These are phyloP conservation scores for Eurosta solidaginis DNA, from an alignment of 1,140 invertebrate species.

Conservation along the genomic window DNA sequence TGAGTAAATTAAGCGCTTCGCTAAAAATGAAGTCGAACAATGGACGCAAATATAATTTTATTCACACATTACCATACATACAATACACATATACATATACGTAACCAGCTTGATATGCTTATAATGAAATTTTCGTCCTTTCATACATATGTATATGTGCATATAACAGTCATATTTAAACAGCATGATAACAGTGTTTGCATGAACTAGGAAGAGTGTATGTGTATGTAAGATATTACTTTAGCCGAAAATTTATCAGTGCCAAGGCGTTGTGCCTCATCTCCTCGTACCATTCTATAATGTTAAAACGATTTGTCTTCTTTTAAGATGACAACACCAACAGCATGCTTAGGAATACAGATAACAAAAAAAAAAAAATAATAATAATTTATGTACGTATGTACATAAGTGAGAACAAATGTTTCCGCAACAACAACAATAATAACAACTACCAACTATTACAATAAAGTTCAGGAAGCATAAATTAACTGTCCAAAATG, in stretches of 20 bases:
- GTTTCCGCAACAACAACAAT: not conserved
- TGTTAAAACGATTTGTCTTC: constrained; percentile 54
- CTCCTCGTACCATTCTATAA: constrained; percentile 37
- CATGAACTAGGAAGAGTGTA: not conserved
- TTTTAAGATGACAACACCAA: constrained; percentile 49
- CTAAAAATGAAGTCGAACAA: not conserved
- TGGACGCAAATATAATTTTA: too few species aligned
- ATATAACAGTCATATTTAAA: not conserved
- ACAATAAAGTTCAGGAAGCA: not conserved
- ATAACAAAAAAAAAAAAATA: not conserved
- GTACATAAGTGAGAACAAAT: not conserved
- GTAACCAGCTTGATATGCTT: too few species aligned
- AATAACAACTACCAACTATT: not conserved
- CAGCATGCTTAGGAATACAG: constrained; percentile 35
- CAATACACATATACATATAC: too few species aligned
- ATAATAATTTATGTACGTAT: too few species aligned
- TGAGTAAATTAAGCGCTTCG: constrained; percentile 14
- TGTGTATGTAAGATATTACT: constrained; percentile 43
- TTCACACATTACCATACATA: too few species aligned
- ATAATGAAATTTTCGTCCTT: not conserved
- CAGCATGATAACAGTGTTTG: not conserved
- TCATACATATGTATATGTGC: not conserved
- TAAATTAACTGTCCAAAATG: constrained; percentile 3
- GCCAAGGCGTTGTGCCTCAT: constrained; percentile 45
- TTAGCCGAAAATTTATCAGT: constrained; percentile 56